These are phyloP conservation scores for Muricea muricata DNA, from an alignment of 92 coral and sea anemone species.

Conservation along the genomic window DNA sequence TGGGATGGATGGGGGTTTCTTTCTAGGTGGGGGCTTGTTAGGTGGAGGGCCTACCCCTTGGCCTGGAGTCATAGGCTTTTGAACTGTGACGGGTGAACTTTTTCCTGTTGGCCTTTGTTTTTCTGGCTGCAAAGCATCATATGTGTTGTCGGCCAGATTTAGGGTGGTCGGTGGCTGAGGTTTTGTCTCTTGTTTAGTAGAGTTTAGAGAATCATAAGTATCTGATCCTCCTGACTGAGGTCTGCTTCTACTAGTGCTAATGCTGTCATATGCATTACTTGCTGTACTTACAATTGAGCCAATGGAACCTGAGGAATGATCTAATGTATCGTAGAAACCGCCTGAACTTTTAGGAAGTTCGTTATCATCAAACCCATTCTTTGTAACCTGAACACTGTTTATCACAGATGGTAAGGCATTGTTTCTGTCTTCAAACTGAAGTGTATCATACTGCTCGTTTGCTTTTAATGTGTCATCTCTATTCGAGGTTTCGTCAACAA, in stretches of 20 bases:
- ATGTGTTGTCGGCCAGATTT: conserved; percentile 16
- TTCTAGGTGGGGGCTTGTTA: conserved; percentile 12
- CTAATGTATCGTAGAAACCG: conserved; percentile 47
- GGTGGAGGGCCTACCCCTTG: conserved; percentile 4
- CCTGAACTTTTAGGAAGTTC: conserved; percentile 10
- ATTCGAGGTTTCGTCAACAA: neutral
- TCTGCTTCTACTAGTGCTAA: no score
- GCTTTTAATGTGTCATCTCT: neutral
- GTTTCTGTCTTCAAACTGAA: conserved; percentile 41
- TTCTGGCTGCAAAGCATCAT: conserved; percentile 34
- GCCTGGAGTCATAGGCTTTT: neutral
- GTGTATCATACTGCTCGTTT: conserved; percentile 65
- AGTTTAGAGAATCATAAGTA: conserved; percentile 48
- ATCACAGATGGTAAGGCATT: conserved; percentile 47
- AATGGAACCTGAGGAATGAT: conserved; percentile 49
- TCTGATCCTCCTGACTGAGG: conserved; percentile 6
- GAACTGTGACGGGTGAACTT: neutral
- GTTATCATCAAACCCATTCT: neutral
- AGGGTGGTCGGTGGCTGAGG: neutral
- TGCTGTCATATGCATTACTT: conserved; percentile 47
- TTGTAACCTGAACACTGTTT: conserved; percentile 12
- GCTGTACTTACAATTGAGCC: neutral
- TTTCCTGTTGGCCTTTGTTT: conserved; percentile 33
- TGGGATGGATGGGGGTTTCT: conserved; percentile 38
- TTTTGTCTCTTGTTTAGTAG: neutral